Evolutionary conservation across 2,888 invertebrate species (phyloP), one percentile per base, ranked within the genome.

Genomic region (Choristoneura rosaceana): DNA sequence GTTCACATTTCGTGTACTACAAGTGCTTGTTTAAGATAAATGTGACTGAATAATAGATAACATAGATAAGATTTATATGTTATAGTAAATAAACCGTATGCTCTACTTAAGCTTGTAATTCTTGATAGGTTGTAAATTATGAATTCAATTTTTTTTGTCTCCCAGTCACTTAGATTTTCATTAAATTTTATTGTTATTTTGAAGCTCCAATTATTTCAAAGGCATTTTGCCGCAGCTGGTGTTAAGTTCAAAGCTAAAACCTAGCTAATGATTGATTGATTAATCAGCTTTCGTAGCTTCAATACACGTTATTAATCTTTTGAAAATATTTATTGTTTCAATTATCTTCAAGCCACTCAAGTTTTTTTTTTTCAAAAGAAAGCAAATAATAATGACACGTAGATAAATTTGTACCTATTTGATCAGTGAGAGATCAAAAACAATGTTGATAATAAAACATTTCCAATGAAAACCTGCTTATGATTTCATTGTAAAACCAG

Each of bases 21-120:
- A 77, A 89, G 82, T 87, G 90, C 89, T 91, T 91, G 85, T 88
- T 86, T 88, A 88, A 88, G 82, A 89, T 89, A 85, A 89, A 92
- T 90, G 91, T 91, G 93, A 93, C 93, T 93, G 93, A 93, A 89
- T 88, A 84, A 83, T 91, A 91, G 85, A 80, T 88, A 90, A 87
- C 77, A 82, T 87, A 84, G 80, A 76, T 81, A 79, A 84, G 75
- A 75, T 78, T 75, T 77, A 77, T 74, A 77, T 74, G 76, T 71
- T 74, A 76, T 81, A 83, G 80, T 77, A 74, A 75, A 78, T 82
- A 81, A 79, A 76, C 55, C 15, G 38, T 68, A 75, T 77, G 79
- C 74, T 75, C 76, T 76, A 79, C 68, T 75, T 80, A 78, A 75
- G 79, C 81, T 82, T 81, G 79, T 79, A 79, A 71, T 76, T 74